Percentiles rank a stretch among this genome's conserved stretches.
phyloP scores from a whole-genome alignment of 2,113 vertebrate species.

The cattle (Bos taurus) region DNA sequence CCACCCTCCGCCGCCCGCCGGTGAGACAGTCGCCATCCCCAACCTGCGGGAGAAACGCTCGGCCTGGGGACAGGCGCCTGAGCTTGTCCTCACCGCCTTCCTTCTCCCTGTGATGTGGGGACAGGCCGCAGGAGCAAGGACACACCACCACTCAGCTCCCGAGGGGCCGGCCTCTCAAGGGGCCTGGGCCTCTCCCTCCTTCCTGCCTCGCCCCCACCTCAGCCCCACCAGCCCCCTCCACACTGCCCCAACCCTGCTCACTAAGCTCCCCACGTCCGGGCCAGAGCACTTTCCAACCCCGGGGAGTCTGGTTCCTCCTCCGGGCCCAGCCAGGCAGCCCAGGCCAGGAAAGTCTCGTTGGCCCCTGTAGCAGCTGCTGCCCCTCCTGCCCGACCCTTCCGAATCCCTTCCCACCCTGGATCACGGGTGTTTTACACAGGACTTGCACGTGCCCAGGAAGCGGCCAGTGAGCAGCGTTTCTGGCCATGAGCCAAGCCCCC shows the following conservation, averaged over 20 bases:
- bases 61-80: accelerated
- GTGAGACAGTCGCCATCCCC: background rate
- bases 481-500: background rate
- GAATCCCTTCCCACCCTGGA: background rate
- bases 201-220: background rate
- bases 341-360: background rate
- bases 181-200: background rate
- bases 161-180: background rate
- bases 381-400: accelerated
- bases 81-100: accelerated
- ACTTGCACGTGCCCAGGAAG: background rate
- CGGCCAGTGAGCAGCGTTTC: background rate
- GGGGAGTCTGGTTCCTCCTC: background rate
- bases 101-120: accelerated
- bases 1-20: accelerated
- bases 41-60: accelerated
- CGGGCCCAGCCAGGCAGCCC: background rate
- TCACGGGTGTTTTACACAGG: background rate
- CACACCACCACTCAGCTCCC: too few species aligned
- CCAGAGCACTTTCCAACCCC: background rate
- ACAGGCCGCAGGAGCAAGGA: background rate
- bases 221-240: background rate
- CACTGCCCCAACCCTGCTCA: background rate
- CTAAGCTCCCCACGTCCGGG: too few species aligned
- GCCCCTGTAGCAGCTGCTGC: accelerated